Conservation (phyloP, 2,888 invertebrate genomes). For the Tetrapedia diversipes region DNA sequence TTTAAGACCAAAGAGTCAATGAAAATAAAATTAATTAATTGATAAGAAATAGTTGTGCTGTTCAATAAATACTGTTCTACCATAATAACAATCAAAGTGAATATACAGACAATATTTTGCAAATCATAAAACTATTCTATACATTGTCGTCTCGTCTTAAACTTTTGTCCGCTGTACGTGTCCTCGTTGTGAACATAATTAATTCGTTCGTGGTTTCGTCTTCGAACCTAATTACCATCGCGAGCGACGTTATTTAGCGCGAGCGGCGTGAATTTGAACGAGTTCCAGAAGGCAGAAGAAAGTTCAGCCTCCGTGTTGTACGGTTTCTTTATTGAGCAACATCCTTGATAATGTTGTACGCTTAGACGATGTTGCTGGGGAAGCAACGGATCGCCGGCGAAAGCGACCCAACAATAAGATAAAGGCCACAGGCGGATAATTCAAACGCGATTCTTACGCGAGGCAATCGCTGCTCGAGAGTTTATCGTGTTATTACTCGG, state of each 20-base stretch:
- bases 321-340: slow-evolving; percentile 30
- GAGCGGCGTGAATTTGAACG: slow-evolving; percentile 4
- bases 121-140: too few species aligned
- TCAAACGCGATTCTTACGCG: slow-evolving; percentile 20
- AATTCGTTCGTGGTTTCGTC: not conserved
- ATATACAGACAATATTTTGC: too few species aligned
- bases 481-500: slow-evolving; percentile 2
- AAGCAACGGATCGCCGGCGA: slow-evolving; percentile 35
- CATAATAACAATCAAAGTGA: too few species aligned
- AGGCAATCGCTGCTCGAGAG: slow-evolving; percentile 2
- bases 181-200: not conserved
- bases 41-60: too few species aligned
- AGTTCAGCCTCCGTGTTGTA: not conserved
- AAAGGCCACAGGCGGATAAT: slow-evolving; percentile 38
- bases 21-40: too few species aligned
- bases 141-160: too few species aligned
- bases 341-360: slow-evolving; percentile 27
- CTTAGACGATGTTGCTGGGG: slow-evolving; percentile 10
- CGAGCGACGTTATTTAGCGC: not conserved
- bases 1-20: too few species aligned
- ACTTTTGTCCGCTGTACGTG: too few species aligned
- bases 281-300: slow-evolving; percentile 5
- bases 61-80: too few species aligned
- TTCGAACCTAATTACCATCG: not conserved
- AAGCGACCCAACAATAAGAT: slow-evolving; percentile 42